phyloP scores from a whole-genome alignment of 2,888 invertebrate species.

The Papilio protenor region DNA sequence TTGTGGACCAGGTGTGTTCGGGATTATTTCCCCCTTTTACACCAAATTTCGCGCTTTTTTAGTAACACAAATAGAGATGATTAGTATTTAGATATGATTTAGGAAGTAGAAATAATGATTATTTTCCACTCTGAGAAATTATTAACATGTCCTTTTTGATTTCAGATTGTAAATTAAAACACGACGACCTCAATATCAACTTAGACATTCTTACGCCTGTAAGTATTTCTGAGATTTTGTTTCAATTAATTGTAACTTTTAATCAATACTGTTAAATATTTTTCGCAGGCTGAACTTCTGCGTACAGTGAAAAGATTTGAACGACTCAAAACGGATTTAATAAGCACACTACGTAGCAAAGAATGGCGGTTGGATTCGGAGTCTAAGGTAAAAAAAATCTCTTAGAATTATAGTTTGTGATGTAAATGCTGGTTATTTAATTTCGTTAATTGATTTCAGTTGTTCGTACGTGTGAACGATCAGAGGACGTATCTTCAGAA shows the following conservation, averaged over 20 bases:
- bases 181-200: constrained; percentile 81
- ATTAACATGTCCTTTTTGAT: constrained; percentile 47
- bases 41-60: background rate
- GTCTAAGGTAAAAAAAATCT: constrained; percentile 70
- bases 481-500: constrained; percentile 80
- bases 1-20: constrained; percentile 72
- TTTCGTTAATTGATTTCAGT: constrained; percentile 52
- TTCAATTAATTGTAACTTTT: background rate
- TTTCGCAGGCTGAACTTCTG: constrained; percentile 72
- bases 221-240: constrained; percentile 50
- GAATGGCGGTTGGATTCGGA: constrained; percentile 82
- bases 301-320: constrained; percentile 81
- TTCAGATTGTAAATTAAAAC: constrained; percentile 81
- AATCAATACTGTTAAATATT: background rate
- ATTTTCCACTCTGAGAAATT: background rate
- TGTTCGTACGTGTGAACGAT: constrained; percentile 78
- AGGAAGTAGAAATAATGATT: background rate
- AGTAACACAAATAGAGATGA: background rate
- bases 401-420: background rate
- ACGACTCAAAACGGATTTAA: constrained; percentile 77
- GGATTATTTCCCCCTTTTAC: background rate
- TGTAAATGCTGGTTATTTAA: background rate
- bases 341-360: constrained; percentile 79
- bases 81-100: background rate
- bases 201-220: constrained; percentile 79